Evolutionary conservation across 2,797 vertebrate species (phyloP).

Genomic region (Enteromius afrohamiltoni): DNA sequence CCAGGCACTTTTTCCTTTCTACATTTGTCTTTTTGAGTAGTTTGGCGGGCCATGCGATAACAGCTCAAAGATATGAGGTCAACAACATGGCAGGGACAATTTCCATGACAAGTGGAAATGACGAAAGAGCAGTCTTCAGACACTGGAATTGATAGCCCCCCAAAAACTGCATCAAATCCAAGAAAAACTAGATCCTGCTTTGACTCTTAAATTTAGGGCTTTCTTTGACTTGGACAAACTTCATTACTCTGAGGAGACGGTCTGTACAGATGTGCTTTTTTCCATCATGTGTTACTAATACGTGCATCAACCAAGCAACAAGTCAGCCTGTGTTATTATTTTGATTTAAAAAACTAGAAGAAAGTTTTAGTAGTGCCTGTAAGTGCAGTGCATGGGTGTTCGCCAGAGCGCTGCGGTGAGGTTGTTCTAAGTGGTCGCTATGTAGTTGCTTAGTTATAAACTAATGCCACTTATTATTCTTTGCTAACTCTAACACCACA

Average conservation of each 20-base stretch:
- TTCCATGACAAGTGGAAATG: conserved; percentile 21
- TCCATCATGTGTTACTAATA: not conserved
- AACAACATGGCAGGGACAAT: not conserved
- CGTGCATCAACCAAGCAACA: not conserved
- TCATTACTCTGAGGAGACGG: not conserved
- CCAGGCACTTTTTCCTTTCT: not conserved
- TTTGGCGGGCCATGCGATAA: not conserved
- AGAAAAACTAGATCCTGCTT: conserved; percentile 16
- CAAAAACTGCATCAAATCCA: conserved; percentile 15
- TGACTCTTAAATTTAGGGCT: conserved; percentile 38
- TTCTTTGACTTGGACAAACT: conserved; percentile 14
- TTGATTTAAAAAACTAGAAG: not conserved
- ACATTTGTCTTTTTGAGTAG: not conserved
- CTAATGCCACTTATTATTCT: not conserved
- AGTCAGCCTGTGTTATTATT: not conserved
- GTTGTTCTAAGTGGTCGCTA: not conserved
- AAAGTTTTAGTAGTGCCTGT: not conserved
- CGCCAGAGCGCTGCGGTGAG: not conserved
- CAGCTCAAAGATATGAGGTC: conserved; percentile 18
- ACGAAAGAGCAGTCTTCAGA: not conserved
- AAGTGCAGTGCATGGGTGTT: not conserved
- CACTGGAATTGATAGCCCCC: not conserved
- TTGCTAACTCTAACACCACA: not conserved
- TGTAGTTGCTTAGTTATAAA: not conserved
- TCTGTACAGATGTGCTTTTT: not conserved